Conservation (phyloP, 2,797 vertebrate genomes). For the Streptopelia turtur region DNA sequence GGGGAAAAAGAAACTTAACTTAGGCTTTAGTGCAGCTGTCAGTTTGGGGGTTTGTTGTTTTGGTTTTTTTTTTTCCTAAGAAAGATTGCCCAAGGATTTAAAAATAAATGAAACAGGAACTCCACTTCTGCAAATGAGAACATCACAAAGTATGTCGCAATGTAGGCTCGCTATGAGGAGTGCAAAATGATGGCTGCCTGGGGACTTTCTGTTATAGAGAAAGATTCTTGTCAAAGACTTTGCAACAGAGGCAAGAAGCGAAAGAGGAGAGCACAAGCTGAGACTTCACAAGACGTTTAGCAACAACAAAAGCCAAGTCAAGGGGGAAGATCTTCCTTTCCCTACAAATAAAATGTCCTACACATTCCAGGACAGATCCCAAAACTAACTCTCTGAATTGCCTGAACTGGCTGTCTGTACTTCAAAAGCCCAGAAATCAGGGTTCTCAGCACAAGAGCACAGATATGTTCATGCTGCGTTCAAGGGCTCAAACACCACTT, state of each 20-base stretch:
- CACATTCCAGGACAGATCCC: background rate
- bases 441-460: background rate
- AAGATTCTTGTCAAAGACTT: background rate
- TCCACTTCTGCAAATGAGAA: constrained; percentile 29
- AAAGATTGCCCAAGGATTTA: constrained; percentile 51
- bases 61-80: background rate
- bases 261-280: background rate
- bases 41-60: background rate
- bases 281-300: background rate
- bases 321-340: background rate
- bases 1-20: constrained; percentile 52
- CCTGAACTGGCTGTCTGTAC: background rate
- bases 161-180: background rate
- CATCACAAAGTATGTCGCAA: constrained; percentile 32
- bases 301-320: background rate
- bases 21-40: background rate
- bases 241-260: background rate
- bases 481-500: background rate
- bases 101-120: constrained; percentile 60
- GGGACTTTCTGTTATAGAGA: background rate
- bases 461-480: background rate
- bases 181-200: background rate
- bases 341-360: background rate
- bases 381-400: background rate
- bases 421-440: background rate